Percentiles rank a stretch among this genome's conserved stretches.
Evolutionary conservation across 1,140 invertebrate species (phyloP).

Genomic region (Temnothorax curvispinosus): DNA sequence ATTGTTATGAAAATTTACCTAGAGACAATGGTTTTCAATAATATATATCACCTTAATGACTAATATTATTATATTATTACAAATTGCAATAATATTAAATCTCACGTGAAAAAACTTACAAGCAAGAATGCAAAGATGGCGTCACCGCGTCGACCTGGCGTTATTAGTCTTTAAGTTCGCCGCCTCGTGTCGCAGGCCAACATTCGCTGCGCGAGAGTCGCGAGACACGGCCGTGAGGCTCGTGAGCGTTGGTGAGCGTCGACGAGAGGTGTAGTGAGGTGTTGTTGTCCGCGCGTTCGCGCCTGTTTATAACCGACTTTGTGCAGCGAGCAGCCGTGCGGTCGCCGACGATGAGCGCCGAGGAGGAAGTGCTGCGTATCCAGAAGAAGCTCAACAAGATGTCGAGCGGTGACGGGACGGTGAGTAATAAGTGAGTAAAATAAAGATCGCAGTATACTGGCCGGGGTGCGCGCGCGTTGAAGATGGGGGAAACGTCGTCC

Average conservation of each 20-base stretch:
- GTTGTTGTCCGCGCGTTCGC: not conserved
- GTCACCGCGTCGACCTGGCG: too few relatives aligned
- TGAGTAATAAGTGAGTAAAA: slow-evolving; percentile 88
- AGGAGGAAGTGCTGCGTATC: slow-evolving; percentile 97
- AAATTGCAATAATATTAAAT: too few relatives aligned
- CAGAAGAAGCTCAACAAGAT: slow-evolving; percentile 98
- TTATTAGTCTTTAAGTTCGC: not conserved
- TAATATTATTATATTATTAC: too few relatives aligned
- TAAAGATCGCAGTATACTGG: slow-evolving; percentile 68
- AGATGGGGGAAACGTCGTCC: not conserved
- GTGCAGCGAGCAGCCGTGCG: not conserved
- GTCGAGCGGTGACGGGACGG: slow-evolving; percentile 93
- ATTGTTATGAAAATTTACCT: too few relatives aligned
- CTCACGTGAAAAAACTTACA: too few relatives aligned
- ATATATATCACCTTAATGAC: too few relatives aligned
- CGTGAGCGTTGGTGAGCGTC: not conserved
- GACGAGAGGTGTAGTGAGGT: not conserved
- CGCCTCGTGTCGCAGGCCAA: not conserved
- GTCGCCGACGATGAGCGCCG: slow-evolving; percentile 91
- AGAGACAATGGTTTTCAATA: too few relatives aligned
- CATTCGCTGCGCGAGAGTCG: not conserved
- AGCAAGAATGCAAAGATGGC: too few relatives aligned
- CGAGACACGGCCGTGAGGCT: too few relatives aligned
- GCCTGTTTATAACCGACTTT: slow-evolving; percentile 20
- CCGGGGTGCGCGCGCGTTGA: slow-evolving; percentile 14